Evolutionary conservation across 2,797 vertebrate species (phyloP).

Genomic region (Lutjanus argentimaculatus): DNA sequence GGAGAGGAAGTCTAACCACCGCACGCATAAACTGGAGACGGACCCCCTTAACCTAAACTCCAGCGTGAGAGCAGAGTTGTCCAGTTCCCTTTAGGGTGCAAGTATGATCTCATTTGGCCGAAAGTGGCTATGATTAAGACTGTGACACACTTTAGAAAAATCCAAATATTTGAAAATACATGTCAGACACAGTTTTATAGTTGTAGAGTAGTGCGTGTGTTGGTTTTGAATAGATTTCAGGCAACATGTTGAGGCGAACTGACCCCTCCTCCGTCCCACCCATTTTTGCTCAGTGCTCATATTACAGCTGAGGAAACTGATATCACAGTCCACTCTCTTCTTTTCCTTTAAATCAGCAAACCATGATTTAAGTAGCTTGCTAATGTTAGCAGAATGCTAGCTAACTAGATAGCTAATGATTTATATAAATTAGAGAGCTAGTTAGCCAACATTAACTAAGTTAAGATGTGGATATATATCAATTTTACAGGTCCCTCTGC

Average conservation of each 20-base stretch:
- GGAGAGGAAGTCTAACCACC: constrained; percentile 31
- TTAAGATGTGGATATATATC: no score
- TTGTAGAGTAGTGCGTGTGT: not conserved
- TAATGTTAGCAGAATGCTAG: no score
- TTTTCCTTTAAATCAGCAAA: no score
- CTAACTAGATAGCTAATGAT: no score
- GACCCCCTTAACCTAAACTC: constrained; percentile 29
- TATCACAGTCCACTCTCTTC: no score
- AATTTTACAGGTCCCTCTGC: no score
- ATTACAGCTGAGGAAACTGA: no score
- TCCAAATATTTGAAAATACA: constrained; percentile 40
- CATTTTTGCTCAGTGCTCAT: no score
- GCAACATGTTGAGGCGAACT: not conserved
- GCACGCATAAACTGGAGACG: constrained; percentile 34
- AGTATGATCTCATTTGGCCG: constrained; percentile 41
- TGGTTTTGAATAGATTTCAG: constrained; percentile 13
- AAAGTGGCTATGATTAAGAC: constrained; percentile 34
- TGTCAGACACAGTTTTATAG: constrained; percentile 20
- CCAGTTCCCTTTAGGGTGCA: constrained; percentile 24
- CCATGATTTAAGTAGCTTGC: no score
- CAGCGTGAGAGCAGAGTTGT: constrained; percentile 20
- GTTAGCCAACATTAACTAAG: no score
- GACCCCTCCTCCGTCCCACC: no score
- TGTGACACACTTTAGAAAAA: constrained; percentile 49
- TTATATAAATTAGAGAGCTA: no score